phyloP scores from a whole-genome alignment of 2,113 vertebrate species.

The Colossoma macropomum region DNA sequence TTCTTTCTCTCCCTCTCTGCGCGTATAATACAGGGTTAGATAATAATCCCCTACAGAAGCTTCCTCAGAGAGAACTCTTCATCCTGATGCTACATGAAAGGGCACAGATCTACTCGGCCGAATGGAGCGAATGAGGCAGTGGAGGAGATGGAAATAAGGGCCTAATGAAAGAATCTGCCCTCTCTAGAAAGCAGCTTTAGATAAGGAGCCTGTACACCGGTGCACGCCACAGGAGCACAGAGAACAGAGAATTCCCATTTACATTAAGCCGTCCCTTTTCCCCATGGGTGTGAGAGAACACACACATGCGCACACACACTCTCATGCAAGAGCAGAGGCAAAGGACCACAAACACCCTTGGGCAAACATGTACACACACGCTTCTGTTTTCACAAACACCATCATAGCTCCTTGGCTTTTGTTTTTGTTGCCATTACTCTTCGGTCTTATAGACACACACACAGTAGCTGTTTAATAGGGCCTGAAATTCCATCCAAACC shows the following conservation, averaged over 20 bases:
- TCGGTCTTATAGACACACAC: no score
- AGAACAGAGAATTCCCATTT: constrained; percentile 57
- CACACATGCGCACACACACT: constrained; percentile 14
- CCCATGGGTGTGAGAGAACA: background rate
- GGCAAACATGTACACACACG: constrained; percentile 15
- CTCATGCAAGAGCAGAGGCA: constrained; percentile 12
- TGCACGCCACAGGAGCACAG: constrained; percentile 20
- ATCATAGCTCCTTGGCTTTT: background rate
- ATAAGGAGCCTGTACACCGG: constrained; percentile 38
- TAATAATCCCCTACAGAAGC: constrained; percentile 51
- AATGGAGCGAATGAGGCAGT: constrained; percentile 26
- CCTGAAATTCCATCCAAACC: no score
- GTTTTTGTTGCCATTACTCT: background rate
- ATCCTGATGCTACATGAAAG: constrained; percentile 48
- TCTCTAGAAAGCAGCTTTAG: constrained; percentile 51
- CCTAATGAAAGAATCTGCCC: constrained; percentile 53
- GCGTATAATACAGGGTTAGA: constrained; percentile 41
- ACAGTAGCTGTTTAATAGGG: no score
- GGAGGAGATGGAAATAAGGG: constrained; percentile 44
- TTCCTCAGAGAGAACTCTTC: constrained; percentile 46
- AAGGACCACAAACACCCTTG: background rate
- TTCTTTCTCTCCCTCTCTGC: background rate
- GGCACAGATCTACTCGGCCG: constrained; percentile 33
- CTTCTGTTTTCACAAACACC: background rate
- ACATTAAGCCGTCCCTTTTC: constrained; percentile 42